Percentiles rank a stretch among this genome's conserved stretches.
These are phyloP conservation scores for Scytalopus superciliaris DNA, from an alignment of 2,113 vertebrate species.

Conservation along the genomic window DNA sequence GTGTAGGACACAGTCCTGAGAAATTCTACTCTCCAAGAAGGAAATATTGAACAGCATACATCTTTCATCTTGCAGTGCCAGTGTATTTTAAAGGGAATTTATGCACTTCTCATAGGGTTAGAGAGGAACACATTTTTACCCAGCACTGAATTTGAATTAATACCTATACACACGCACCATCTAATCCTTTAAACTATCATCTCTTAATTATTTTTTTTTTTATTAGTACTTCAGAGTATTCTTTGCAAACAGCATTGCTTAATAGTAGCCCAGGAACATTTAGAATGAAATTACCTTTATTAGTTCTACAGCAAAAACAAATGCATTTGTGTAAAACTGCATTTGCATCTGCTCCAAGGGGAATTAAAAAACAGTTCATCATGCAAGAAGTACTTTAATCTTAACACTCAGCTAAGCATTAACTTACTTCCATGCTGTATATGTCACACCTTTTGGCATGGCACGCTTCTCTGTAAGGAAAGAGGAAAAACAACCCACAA, in stretches of 20 bases:
- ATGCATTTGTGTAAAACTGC: slow-evolving; percentile 16
- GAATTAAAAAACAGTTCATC: slow-evolving; percentile 16
- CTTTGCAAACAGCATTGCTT: background rate
- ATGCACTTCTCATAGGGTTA: background rate
- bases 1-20: background rate
- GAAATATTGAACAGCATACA: background rate
- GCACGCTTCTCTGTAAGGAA: background rate
- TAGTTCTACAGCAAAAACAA: background rate
- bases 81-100: background rate
- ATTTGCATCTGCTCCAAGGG: background rate
- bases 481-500: background rate
- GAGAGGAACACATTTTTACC: background rate
- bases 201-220: background rate
- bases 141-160: background rate
- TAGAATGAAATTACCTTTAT: background rate
- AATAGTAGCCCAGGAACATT: background rate
- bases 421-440: slow-evolving; percentile 1
- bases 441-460: background rate
- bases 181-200: background rate
- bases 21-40: background rate
- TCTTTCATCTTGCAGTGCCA: background rate
- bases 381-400: background rate
- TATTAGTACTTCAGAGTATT: slow-evolving; percentile 1
- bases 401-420: background rate
- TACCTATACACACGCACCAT: background rate